Conservation (phyloP, 2,113 vertebrate species). For the Eclectus roratus region DNA sequence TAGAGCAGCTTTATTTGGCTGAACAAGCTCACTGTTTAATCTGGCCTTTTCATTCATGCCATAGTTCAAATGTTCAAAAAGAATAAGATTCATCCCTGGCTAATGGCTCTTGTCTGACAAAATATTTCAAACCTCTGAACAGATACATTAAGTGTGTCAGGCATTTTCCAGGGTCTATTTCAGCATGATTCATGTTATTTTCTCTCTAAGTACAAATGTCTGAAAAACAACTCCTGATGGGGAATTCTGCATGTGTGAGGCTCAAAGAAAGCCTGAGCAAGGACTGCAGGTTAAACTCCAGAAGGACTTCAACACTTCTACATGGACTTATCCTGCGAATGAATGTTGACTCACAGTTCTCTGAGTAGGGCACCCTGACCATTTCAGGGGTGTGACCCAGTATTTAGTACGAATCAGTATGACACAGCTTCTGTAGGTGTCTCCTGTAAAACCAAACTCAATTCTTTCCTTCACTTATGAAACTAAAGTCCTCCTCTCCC, state of each 20-base stretch:
- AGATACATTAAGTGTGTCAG: neutral
- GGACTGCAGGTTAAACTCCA: neutral
- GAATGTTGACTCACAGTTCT: neutral
- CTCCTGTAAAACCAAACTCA: neutral
- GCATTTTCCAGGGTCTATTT: neutral
- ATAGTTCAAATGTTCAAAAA: neutral
- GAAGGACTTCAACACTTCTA: fast-evolving
- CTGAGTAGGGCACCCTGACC: neutral
- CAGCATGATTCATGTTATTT: neutral
- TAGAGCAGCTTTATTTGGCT: fast-evolving
- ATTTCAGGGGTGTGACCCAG: neutral
- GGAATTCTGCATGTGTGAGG: neutral
- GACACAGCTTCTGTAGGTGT: neutral
- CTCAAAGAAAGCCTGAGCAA: neutral
- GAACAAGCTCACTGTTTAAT: neutral
- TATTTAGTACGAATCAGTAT: neutral
- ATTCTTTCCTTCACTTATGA: neutral
- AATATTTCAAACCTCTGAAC: neutral
- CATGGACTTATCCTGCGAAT: neutral
- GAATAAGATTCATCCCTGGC: neutral
- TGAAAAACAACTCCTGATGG: neutral
- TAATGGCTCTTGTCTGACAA: neutral
- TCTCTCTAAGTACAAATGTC: neutral
- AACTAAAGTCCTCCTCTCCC: neutral
- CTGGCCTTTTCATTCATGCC: neutral